Evolutionary conservation across 2,113 vertebrate species (phyloP).

Genomic region (Pipra filicauda): DNA sequence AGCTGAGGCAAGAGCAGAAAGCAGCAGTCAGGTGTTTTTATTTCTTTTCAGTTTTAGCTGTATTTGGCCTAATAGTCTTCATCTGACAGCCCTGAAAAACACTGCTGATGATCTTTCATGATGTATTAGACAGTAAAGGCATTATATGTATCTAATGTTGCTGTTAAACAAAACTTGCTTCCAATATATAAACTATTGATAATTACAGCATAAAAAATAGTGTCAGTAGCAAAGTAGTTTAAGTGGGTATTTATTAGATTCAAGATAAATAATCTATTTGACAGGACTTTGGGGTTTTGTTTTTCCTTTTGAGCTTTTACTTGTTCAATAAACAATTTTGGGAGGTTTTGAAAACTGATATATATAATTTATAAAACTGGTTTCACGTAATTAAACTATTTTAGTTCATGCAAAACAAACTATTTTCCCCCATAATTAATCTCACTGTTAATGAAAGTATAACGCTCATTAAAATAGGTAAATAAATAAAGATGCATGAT

Average conservation of each 20-base stretch:
- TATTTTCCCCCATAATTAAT: not conserved
- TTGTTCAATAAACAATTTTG: not conserved
- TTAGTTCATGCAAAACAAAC: not conserved
- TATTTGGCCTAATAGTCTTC: not conserved
- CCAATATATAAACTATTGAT: not conserved
- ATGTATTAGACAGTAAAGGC: not conserved
- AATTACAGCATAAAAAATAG: not conserved
- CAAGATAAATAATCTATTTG: not conserved
- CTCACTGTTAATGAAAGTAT: not conserved
- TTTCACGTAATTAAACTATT: not conserved
- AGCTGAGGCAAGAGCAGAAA: not conserved
- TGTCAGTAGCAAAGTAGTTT: not conserved
- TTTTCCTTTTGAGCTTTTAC: not conserved
- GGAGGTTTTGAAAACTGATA: not conserved
- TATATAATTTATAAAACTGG: not conserved
- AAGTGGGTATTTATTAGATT: not conserved
- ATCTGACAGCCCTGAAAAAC: not conserved
- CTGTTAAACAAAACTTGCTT: not conserved
- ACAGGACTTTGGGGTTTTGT: not conserved
- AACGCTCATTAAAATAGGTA: not conserved
- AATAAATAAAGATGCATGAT: not conserved
- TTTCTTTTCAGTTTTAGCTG: not conserved
- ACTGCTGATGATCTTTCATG: not conserved
- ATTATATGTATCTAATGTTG: not conserved
- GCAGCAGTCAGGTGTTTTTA: not conserved